Evolutionary conservation across 2,113 vertebrate species (phyloP), one percentile per base, ranked within the genome.

Genomic region (Vimba vimba): DNA sequence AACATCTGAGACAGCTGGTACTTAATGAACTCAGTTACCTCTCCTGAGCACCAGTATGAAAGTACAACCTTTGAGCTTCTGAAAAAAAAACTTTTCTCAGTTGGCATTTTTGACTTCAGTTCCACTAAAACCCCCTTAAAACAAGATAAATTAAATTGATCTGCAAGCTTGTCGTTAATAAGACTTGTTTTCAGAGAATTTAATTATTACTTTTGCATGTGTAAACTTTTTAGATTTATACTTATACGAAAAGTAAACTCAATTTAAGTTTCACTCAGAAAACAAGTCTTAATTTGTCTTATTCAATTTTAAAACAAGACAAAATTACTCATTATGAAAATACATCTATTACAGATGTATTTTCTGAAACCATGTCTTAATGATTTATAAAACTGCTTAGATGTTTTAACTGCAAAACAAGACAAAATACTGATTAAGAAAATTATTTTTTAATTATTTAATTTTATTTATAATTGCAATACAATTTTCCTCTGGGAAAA

Each of bases 131-230:
- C 39, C 73, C 43, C n/a, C 21, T 43, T 73, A 39, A 71, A 43
- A 43, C 69, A 73, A 73, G 36, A 43, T 57, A 73, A 43, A 73
- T 73, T 50, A 50, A 75, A 75, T 27, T 75, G n/a, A 47, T n/a
- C 23, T 27, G n/a, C 5, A n/a, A 73, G 10, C 36, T 5, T 45
- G 69, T n/a, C 8, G 21, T 43, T 73, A 45, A 45, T n/a, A 45
- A 47, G n/a, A 13, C 43, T 50, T 27, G 43, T 50, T 50, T 75
- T 75, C 23, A 27, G 6, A 17, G 6, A 15, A 75, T 75, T 50
- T 15, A 50, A 50, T 75, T 45, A 50, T 27, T 47, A 50, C 0
- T 75, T 75, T 47, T 75, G 47, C 12, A 75, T 27, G 39, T 13
- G 15, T 23, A 75, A 75, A 27, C 43, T 9, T 27, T 74, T 47